phyloP scores from a whole-genome alignment of 2,113 vertebrate species.

The Ramphastos sulfuratus region DNA sequence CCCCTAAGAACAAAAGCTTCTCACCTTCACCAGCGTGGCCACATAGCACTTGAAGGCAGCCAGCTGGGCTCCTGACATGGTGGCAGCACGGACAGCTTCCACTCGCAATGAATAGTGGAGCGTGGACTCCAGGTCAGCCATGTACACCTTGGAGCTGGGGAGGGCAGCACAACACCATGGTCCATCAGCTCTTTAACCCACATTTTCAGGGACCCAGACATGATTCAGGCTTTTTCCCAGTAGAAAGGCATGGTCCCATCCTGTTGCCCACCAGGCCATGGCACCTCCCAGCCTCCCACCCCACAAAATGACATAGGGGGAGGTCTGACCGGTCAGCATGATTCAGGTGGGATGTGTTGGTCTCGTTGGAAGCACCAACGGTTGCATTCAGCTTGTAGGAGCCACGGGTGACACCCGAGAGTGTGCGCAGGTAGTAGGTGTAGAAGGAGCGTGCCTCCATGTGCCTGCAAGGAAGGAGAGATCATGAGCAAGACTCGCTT shows the following conservation, averaged over 20 bases:
- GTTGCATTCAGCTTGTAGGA: constrained; percentile 48
- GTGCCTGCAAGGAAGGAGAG: constrained; percentile 71
- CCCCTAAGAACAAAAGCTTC: not conserved
- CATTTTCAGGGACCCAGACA: not conserved
- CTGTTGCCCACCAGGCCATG: accelerated
- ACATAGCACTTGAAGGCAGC: constrained; percentile 80
- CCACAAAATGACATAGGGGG: not conserved
- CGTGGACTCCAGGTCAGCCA: constrained; percentile 89
- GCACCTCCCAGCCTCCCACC: not conserved
- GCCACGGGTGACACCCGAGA: constrained; percentile 75
- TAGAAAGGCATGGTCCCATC: not conserved
- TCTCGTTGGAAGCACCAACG: not conserved
- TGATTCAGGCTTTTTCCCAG: accelerated
- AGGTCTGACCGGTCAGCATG: constrained; percentile 78
- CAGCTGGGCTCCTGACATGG: constrained; percentile 77
- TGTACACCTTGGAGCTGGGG: constrained; percentile 81
- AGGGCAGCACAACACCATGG: accelerated
- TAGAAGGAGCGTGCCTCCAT: constrained; percentile 83
- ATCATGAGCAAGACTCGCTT: not conserved
- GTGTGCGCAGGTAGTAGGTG: constrained; percentile 80
- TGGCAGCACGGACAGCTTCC: constrained; percentile 77
- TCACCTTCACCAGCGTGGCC: constrained; percentile 85
- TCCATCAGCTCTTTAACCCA: accelerated
- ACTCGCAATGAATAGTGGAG: constrained; percentile 88
- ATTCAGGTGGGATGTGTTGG: constrained; percentile 47